These are phyloP conservation scores for Cataglyphis albicans DNA, from an alignment of 2,888 invertebrate genomes.

Conservation along the genomic window DNA sequence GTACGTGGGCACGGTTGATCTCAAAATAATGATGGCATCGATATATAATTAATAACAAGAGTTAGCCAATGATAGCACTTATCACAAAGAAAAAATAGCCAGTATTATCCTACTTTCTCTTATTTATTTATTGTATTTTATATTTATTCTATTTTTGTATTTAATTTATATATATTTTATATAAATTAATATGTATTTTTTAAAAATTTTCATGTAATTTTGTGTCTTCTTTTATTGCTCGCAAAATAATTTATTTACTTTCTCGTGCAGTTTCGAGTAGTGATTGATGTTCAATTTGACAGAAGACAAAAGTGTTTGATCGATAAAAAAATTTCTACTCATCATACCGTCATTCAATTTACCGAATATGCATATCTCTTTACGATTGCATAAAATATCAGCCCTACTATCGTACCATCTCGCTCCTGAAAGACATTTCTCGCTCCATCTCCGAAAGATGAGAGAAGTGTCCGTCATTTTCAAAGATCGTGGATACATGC, in stretches of 20 bases:
- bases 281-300: constrained; percentile 8
- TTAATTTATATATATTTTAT: too few relatives aligned
- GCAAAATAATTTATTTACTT: not conserved
- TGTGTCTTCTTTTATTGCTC: not conserved
- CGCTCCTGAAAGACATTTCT: constrained; percentile 94
- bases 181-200: too few relatives aligned
- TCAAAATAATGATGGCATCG: too few relatives aligned
- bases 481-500: constrained; percentile 92
- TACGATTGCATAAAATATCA: constrained; percentile 1
- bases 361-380: not conserved
- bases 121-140: too few relatives aligned
- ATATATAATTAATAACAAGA: too few relatives aligned
- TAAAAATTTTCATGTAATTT: not conserved
- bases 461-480: constrained; percentile 94
- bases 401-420: constrained; percentile 89
- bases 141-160: too few relatives aligned
- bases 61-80: too few relatives aligned
- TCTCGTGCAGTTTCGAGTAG: not conserved
- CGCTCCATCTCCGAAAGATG: constrained; percentile 93
- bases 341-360: not conserved
- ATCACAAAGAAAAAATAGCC: too few relatives aligned
- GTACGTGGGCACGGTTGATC: too few relatives aligned
- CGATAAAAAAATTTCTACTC: constrained; percentile 12
- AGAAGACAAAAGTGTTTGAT: constrained; percentile 17
- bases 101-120: too few relatives aligned